Conservation (phyloP, 2,113 vertebrate species). For the Galbula dea region DNA sequence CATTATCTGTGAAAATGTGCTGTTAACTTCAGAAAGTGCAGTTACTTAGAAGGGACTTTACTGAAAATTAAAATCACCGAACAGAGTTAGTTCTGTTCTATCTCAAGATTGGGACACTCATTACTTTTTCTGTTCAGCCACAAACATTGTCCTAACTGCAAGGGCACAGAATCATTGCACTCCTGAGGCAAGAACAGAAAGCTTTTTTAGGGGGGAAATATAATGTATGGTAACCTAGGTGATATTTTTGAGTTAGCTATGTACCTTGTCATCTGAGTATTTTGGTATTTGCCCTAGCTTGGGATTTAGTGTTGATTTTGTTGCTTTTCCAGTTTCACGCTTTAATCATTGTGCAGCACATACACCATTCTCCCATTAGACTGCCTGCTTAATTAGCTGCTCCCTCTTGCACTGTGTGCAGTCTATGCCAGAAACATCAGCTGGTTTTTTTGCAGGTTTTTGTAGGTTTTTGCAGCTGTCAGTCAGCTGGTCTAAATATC, state of each 20-base stretch:
- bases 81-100: too few species aligned
- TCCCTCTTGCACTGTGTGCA: not conserved
- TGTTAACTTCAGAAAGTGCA: too few species aligned
- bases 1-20: too few species aligned
- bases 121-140: not conserved
- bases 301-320: not conserved
- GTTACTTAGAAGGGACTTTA: too few species aligned
- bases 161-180: not conserved
- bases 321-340: conserved; percentile 13
- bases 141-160: conserved; percentile 1
- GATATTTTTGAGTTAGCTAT: not conserved
- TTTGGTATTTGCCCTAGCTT: not conserved
- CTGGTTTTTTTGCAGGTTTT: too few species aligned
- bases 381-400: conserved; percentile 59
- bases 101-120: too few species aligned
- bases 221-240: not conserved
- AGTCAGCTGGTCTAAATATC: not conserved
- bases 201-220: not conserved
- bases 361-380: not conserved
- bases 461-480: not conserved
- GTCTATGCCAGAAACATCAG: not conserved
- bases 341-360: conserved; percentile 8
- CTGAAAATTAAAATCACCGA: too few species aligned
- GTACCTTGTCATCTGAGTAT: not conserved
- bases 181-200: not conserved